Conservation (phyloP, 2,113 vertebrate species). For the Telmatochromis sp. region DNA sequence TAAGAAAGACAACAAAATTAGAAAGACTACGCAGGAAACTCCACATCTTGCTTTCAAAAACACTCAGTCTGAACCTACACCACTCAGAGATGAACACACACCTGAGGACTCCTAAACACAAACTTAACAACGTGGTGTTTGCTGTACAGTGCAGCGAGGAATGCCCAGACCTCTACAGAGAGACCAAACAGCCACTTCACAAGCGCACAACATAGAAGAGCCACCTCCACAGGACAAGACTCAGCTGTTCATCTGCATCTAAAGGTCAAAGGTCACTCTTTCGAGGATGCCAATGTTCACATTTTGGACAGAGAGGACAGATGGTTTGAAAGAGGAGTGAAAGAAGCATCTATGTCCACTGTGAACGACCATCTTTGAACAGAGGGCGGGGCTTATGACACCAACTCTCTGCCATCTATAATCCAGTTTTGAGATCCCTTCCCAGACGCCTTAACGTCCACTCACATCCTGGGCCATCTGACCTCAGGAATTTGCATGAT, state of each 20-base stretch:
- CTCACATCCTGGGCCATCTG: too few species aligned
- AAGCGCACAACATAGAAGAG: rapidly evolving
- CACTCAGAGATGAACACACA: background rate
- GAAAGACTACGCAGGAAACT: background rate
- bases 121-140: rapidly evolving
- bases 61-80: background rate
- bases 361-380: too few species aligned
- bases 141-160: background rate
- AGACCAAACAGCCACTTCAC: background rate
- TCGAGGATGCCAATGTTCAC: too few species aligned
- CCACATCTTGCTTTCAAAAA: background rate
- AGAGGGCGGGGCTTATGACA: rapidly evolving
- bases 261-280: too few species aligned
- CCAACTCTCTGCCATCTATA: too few species aligned
- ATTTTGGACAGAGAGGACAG: too few species aligned
- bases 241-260: too few species aligned
- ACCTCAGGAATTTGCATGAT: too few species aligned
- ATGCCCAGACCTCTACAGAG: background rate
- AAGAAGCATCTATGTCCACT: too few species aligned
- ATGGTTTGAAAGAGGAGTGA: too few species aligned
- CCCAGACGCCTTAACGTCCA: too few species aligned
- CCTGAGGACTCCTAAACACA: background rate
- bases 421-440: rapidly evolving
- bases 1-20: background rate
- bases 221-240: too few species aligned